Evolutionary conservation across 1,140 invertebrate genomes (phyloP), one percentile per base, ranked within the genome.

Genomic region (Proctacanthus coquilletti): DNA sequence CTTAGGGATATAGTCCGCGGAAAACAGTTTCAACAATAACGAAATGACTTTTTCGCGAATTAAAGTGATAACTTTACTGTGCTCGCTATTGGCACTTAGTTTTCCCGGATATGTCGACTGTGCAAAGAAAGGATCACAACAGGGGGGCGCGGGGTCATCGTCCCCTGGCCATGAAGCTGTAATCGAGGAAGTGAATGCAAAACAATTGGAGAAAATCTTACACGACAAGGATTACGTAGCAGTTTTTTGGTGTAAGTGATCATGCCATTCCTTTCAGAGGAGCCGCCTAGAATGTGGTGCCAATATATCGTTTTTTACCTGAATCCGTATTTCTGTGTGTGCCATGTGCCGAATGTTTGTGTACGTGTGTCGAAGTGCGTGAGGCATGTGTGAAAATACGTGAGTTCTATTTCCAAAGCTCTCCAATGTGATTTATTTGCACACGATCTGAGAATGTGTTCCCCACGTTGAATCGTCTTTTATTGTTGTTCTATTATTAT

Each of bases 231-330:
- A 89, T 65, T 89, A 83, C 70, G 84, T 91, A 55, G 87, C 86
- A 52, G 86, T 92, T 53, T 89, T 84, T 68, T 92, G 87, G 84
- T 91, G 87, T 93, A 84, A 91, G 87, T 84, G 64, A n/a, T n/a
- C n/a, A n/a, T n/a, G n/a, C n/a, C n/a, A n/a, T n/a, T n/a, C n/a
- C n/a, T n/a, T n/a, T n/a, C n/a, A n/a, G n/a, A n/a, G n/a, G n/a
- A n/a, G n/a, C n/a, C n/a, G n/a, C n/a, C n/a, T n/a, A n/a, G n/a
- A n/a, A n/a, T n/a, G n/a, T n/a, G n/a, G n/a, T n/a, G n/a, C n/a
- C n/a, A n/a, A n/a, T n/a, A n/a, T n/a, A n/a, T n/a, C n/a, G n/a
- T n/a, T n/a, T n/a, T n/a, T n/a, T n/a, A n/a, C n/a, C n/a, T n/a
- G n/a, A n/a, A n/a, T n/a, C n/a, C n/a, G n/a, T n/a, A n/a, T n/a